Evolutionary conservation across 2,113 vertebrate species (phyloP).

Genomic region (Chamaea fasciata): DNA sequence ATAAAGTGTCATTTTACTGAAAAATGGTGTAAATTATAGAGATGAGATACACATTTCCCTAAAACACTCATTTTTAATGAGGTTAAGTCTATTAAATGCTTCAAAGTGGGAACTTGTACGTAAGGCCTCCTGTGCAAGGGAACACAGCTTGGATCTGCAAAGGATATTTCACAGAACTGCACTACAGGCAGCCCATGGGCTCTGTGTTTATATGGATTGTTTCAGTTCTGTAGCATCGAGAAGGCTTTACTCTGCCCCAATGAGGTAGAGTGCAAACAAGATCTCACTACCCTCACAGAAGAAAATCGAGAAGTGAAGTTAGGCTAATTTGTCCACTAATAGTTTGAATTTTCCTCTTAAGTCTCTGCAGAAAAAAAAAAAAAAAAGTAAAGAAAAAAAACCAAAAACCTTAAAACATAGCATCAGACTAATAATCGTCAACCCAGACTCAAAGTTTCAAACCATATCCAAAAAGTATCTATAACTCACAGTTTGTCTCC

Average conservation of each 20-base stretch:
- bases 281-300: neutral
- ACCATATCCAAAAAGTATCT: neutral
- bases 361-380: neutral
- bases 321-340: neutral
- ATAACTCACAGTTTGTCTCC: neutral
- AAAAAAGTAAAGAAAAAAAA: neutral
- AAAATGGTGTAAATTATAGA: neutral
- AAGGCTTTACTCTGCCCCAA: neutral
- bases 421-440: neutral
- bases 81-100: neutral
- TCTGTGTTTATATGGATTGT: fast-evolving
- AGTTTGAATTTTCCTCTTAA: neutral
- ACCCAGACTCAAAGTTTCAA: neutral
- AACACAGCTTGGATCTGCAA: neutral
- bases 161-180: neutral
- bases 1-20: neutral
- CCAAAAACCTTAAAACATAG: fast-evolving
- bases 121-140: neutral
- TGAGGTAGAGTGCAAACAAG: neutral
- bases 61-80: neutral
- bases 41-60: neutral
- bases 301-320: neutral
- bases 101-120: neutral
- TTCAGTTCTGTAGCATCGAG: neutral
- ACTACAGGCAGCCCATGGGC: neutral